phyloP scores from a whole-genome alignment of 1,140 invertebrate species.

The Dreissena rostriformis region DNA sequence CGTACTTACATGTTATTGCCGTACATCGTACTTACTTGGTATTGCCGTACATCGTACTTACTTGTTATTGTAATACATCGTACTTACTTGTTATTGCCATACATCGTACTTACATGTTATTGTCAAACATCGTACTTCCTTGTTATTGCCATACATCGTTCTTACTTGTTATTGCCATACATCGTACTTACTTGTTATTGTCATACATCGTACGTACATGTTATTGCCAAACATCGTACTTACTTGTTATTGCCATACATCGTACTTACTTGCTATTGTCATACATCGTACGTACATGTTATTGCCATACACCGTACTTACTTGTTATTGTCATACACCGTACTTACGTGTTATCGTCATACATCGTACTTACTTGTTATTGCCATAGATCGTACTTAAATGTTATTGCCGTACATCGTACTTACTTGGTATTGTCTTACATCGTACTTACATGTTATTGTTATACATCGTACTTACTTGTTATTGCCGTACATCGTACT shows the following conservation, averaged over 20 bases:
- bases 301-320: slow-evolving; percentile 8
- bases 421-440: not conserved
- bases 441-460: slow-evolving; percentile 31
- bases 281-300: too few species aligned
- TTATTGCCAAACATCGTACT: not conserved
- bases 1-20: not conserved
- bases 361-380: slow-evolving; percentile 28
- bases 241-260: not conserved
- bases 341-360: not conserved
- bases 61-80: not conserved
- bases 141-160: not conserved
- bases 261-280: slow-evolving; percentile 37
- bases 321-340: slow-evolving; percentile 3
- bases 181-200: not conserved
- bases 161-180: slow-evolving; percentile 25
- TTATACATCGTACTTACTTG: too few species aligned
- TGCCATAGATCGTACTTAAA: too few species aligned
- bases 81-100: slow-evolving; percentile 44
- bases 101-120: too few species aligned
- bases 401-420: too few species aligned
- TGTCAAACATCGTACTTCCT: too few species aligned
- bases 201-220: slow-evolving; percentile 16
- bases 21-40: slow-evolving; percentile 20
- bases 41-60: not conserved
- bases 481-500: too few species aligned